Evolutionary conservation across 2,113 vertebrate species (phyloP), one percentile per base, ranked within the genome.

Genomic region (Pleuronectes platessa): DNA sequence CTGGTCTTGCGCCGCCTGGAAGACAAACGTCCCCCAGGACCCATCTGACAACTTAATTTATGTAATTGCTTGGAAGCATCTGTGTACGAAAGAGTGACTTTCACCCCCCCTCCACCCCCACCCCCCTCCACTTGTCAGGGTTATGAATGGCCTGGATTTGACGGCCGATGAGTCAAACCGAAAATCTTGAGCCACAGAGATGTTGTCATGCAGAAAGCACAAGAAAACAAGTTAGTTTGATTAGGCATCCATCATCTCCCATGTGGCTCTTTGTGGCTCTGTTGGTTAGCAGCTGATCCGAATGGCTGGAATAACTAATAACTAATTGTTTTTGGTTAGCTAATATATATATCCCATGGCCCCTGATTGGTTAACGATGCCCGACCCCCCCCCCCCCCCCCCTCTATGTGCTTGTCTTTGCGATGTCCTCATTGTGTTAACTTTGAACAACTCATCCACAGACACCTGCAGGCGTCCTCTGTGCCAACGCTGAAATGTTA

Each of bases 1-100:
- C 76, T 73, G 88, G 83, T 89, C 82, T 60, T 61, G 31, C 83
- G 71, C 61, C 79, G 88, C 55, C 71, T 74, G 79, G 63, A 88
- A 92, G 87, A 90, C 85, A 76, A 83, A 83, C 66, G 54, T 87
- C 89, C 91, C 87, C 66, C 83, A 55, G 87, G 89, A 90, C 67
- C 73, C 78, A 83, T 91, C 91, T 93, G 93, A 93, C 93, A 93
- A 89, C 83, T 89, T 93, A 85, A 93, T 93, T 91, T 87, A 84
- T 92, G 72, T 89, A 92, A 93, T 93, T 92, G 88, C 82, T 88
- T 23, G 24, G 84, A 92, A 92, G 87, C 88, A 86, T 90, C 84
- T 93, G 89, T 81, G 71, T 79, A 67, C 75, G 77, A 90, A 85
- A 88, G 82, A 81, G 56, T n/a, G 88, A 91, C 83, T 91, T 80